These are phyloP conservation scores for Bombus turneri DNA, from an alignment of 1,140 invertebrate species.

Conservation along the genomic window DNA sequence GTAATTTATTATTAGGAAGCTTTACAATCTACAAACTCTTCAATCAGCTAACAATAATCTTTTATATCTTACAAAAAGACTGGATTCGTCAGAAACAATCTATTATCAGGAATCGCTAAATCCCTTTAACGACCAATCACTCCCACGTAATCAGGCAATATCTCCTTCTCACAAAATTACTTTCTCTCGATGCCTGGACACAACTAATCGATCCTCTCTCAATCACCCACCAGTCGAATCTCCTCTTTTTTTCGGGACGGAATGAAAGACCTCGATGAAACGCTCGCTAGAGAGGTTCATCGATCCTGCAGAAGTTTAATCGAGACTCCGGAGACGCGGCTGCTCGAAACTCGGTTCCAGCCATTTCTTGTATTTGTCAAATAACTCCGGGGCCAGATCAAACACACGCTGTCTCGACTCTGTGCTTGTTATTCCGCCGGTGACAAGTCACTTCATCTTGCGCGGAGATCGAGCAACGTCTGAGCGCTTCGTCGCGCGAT, in stretches of 20 bases:
- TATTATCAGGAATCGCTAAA: not conserved
- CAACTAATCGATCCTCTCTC: constrained; percentile 20
- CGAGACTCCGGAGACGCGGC: not conserved
- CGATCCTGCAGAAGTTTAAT: constrained; percentile 19
- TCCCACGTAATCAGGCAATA: not conserved
- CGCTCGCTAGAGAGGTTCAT: not conserved
- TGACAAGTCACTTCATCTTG: constrained; percentile 48
- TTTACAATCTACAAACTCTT: too few relatives aligned
- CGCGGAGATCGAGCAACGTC: constrained; percentile 25
- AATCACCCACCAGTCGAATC: not conserved
- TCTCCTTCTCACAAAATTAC: not conserved
- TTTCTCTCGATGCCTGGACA: not conserved
- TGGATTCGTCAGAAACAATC: not conserved
- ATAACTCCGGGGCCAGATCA: constrained; percentile 55
- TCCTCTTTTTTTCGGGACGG: not conserved
- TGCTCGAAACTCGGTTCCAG: constrained; percentile 15
- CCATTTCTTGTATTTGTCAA: constrained; percentile 50
- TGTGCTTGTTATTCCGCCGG: constrained; percentile 52
- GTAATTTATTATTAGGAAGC: too few relatives aligned
- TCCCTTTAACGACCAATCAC: not conserved
- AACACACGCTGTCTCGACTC: constrained; percentile 45
- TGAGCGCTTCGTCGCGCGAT: constrained; percentile 29
- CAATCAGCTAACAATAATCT: too few relatives aligned
- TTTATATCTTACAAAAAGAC: too few relatives aligned
- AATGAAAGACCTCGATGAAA: not conserved